phyloP scores from a whole-genome alignment of 2,888 invertebrate genomes.

The Tiphia femorata region DNA sequence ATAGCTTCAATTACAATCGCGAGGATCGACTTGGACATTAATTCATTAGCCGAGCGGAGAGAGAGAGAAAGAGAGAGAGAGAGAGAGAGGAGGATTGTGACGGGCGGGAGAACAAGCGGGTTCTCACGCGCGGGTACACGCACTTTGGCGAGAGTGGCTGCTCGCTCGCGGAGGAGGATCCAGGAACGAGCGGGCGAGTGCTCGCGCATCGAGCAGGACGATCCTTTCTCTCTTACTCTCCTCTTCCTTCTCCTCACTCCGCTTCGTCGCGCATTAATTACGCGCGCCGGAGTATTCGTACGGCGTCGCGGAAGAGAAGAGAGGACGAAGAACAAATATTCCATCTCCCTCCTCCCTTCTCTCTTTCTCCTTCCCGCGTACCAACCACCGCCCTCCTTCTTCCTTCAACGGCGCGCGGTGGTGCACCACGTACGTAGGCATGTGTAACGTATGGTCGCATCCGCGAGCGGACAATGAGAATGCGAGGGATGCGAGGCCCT shows the following conservation, averaged over 20 bases:
- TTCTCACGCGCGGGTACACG: conserved; percentile 55
- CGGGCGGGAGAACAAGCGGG: conserved; percentile 45
- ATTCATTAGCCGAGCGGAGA: too few relatives aligned
- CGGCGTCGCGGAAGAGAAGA: conserved; percentile 1
- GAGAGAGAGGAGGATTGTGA: conserved; percentile 13
- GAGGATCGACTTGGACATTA: too few relatives aligned
- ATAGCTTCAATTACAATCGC: too few relatives aligned
- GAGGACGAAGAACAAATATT: neutral
- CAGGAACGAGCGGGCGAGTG: neutral
- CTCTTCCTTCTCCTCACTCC: conserved; percentile 37
- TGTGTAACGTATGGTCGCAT: conserved; percentile 31
- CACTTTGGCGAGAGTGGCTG: conserved; percentile 33
- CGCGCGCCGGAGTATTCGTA: conserved; percentile 28
- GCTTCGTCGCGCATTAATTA: conserved; percentile 53
- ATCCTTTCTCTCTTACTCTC: conserved; percentile 31
- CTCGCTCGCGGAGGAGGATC: too few relatives aligned
- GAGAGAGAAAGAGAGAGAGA: neutral
- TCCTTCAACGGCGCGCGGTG: neutral
- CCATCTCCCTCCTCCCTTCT: too few relatives aligned
- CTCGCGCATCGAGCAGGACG: conserved; percentile 14
- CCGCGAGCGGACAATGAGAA: conserved; percentile 39
- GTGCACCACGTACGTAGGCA: conserved; percentile 20
- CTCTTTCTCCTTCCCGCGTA: neutral
- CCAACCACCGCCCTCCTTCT: neutral
- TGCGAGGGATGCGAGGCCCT: conserved; percentile 44